Conservation (phyloP, 92 coral and sea anemone species). For the Actinostola sp. region DNA sequence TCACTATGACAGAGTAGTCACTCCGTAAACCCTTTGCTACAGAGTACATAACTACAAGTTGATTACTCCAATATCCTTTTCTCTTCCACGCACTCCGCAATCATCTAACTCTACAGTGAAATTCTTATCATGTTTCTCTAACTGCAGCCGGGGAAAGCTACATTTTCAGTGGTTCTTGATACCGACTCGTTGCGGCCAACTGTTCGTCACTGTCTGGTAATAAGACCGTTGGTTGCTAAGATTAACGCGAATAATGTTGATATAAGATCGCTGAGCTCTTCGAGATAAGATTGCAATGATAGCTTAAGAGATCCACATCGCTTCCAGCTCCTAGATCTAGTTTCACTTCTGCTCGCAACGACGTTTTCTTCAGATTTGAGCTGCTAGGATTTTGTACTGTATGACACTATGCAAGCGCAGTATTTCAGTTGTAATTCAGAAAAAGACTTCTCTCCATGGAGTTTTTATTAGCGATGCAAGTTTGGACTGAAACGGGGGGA, state of each 20-base stretch:
- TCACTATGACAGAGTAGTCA: background rate
- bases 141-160: background rate
- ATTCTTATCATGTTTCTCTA: background rate
- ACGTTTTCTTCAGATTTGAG: slow-evolving; percentile 7
- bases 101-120: too few species aligned
- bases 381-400: background rate
- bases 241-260: slow-evolving; percentile 5
- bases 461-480: background rate
- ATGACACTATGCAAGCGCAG: too few species aligned
- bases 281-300: slow-evolving; percentile 25
- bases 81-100: background rate
- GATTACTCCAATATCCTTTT: background rate
- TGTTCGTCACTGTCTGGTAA: background rate
- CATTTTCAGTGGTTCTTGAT: background rate
- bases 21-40: background rate
- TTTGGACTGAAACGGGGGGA: too few species aligned
- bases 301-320: slow-evolving; percentile 3
- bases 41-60: slow-evolving; percentile 4
- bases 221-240: slow-evolving; percentile 26
- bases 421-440: too few species aligned
- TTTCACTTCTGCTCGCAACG: background rate
- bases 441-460: background rate
- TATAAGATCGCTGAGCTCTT: slow-evolving; percentile 16
- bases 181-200: slow-evolving; percentile 4
- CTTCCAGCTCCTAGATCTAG: background rate